Evolutionary conservation across 2,888 invertebrate species (phyloP), one percentile per base, ranked within the genome.

Genomic region (Gortyna flavago): DNA sequence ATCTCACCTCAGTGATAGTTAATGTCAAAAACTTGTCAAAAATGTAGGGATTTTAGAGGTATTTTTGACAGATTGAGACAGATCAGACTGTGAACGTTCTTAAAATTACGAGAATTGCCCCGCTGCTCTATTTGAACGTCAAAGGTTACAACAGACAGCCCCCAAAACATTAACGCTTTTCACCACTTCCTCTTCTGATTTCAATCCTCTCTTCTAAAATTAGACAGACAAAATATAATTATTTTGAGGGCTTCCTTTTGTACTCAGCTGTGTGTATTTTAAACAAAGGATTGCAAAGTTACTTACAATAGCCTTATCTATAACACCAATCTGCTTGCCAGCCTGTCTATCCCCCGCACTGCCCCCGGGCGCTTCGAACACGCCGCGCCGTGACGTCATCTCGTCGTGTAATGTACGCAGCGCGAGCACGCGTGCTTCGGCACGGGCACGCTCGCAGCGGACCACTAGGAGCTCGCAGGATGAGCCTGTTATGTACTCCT

Each of bases 261-360:
- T 54, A 25, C 21, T 48, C 7, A 48, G 48, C 48, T 48, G 2
- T 25, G 54, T 11, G 16, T 57, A 59, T 6, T 59, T 59, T 16
- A 18, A 61, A 61, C 21, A 61, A 32, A 21, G 9, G 4, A 35
- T 35, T 62, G 21, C 25, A 0, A 61, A 32, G n/a, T 59, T 57
- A 57, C 94, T 93, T 51, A 95, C 95, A 84, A 95, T 95, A 87
- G 89, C 87, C 51, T 90, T 94, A 81, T 95, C 93, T 0, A 94
- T 68, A 9, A 77, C 75, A 0, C 87, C 81, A 18, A 95, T 90
- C 41, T 87, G 89, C n/a, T 77, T 79, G 7, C 64, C 79, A 1
- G 87, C 76, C 32, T 81, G 41, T 0, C 18, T 62, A 0, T 76
- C 81, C 0, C 44, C 0, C 25, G 69, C 11, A 8, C 25, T 3